A percentile compares a stretch with the other conserved stretches of the same genome.
These are phyloP conservation scores for Grus americana DNA, from an alignment of 2,113 vertebrate genomes.

Conservation along the genomic window DNA sequence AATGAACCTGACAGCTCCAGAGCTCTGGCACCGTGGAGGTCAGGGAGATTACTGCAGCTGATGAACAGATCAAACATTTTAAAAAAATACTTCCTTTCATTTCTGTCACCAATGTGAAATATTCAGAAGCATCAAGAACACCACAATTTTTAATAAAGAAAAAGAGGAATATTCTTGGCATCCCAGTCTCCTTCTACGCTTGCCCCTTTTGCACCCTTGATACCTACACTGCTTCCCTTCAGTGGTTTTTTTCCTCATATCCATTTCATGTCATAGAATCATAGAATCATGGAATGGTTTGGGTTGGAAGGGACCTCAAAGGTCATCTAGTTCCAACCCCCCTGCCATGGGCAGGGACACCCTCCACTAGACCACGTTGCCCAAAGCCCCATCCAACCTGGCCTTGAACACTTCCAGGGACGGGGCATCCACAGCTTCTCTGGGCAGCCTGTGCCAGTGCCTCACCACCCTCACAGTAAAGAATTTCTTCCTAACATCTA, in stretches of 20 bases:
- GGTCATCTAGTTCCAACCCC: too few species aligned
- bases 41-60: neutral
- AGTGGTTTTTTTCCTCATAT: neutral
- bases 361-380: too few species aligned
- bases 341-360: too few species aligned
- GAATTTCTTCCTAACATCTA: too few species aligned
- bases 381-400: too few species aligned
- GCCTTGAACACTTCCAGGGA: too few species aligned
- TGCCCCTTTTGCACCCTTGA: neutral
- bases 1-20: neutral
- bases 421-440: too few species aligned
- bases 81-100: neutral
- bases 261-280: neutral
- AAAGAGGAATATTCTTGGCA: neutral
- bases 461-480: too few species aligned
- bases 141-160: neutral
- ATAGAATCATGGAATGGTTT: too few species aligned
- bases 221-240: fast-evolving
- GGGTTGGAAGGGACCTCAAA: too few species aligned
- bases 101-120: neutral
- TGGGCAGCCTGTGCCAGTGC: too few species aligned
- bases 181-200: fast-evolving
- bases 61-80: neutral
- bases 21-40: neutral
- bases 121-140: neutral